Evolutionary conservation across 2,113 vertebrate genomes (phyloP).

Genomic region (Macaca mulatta): DNA sequence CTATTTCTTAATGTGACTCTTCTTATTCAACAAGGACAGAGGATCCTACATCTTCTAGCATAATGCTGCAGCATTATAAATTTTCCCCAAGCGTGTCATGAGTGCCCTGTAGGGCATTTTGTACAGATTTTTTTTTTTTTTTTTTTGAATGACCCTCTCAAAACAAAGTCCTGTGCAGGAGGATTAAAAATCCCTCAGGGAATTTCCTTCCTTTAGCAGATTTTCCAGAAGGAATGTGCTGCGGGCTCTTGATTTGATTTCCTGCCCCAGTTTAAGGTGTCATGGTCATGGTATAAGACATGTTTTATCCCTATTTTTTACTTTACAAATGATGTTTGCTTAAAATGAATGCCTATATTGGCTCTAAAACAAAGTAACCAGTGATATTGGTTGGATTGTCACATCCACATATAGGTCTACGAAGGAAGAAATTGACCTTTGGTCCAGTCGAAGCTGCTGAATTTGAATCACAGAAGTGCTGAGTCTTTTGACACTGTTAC

Average conservation of each 20-base stretch:
- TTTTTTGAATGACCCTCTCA: constrained; percentile 25
- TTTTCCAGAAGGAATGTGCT: constrained; percentile 55
- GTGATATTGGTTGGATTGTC: background rate
- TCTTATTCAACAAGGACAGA: background rate
- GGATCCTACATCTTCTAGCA: background rate
- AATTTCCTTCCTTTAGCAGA: constrained; percentile 55
- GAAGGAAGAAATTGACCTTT: background rate
- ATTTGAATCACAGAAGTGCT: background rate
- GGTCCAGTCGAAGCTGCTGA: background rate
- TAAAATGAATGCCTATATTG: background rate
- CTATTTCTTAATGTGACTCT: background rate
- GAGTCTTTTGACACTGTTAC: background rate
- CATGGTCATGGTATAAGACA: background rate
- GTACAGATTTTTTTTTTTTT: background rate
- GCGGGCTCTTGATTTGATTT: constrained; percentile 16
- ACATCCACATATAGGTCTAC: background rate
- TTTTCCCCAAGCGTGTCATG: background rate
- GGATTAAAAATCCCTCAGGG: constrained; percentile 26
- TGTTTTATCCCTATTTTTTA: background rate
- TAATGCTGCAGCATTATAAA: background rate
- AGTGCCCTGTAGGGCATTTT: background rate
- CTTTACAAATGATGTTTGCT: constrained; percentile 5
- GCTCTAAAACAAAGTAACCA: background rate
- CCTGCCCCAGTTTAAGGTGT: constrained; percentile 42
- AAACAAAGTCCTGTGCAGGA: constrained; percentile 13